Base-by-base conservation (phyloP, 1,140 invertebrate species). In the Acyrthosiphon pisum region DNA sequence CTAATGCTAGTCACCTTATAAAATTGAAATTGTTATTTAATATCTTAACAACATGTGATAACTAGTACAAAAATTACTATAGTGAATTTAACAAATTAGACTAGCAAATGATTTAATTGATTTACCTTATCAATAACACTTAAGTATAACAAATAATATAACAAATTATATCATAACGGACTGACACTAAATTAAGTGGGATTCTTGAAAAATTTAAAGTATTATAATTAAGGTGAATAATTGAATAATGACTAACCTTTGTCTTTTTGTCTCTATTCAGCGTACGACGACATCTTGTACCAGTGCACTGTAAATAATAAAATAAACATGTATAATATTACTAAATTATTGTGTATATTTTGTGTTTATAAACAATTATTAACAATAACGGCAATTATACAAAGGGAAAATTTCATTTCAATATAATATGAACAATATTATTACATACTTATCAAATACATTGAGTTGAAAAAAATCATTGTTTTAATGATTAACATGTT, bases 231-330 rank as follows among this genome's bases (percentile, higher is more conserved):
- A 60, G 9, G 76, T 23, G 0, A 83, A 41, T 41, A 18, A 26
- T 60, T 35, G n/a, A 35, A 50, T 41, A 41, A 26, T 35, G 26
- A 84, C 91, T 50, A 37, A 84, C 91, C 91, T 93, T 93, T 30
- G 76, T 7, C 14, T 84, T 93, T 56, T 93, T 93, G 2, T 84
- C 76, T 30, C 35, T 93, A 18, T 37, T 84, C 48, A 84, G 46
- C 18, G 48, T 93, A 35, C 91, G 68, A 41, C 91, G 68, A 60
- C 91, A 93, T 84, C 91, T 84, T 18, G 76, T 41, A 35, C 91
- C 91, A 18, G 91, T 50, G 26, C 91, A 93, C 91, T 93, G 76
- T 26, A 84, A 93, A 93, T 9, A 84, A 50, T 14, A 93, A 93
- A 53, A 83, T 41, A 30, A 8, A 76, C 30, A 53, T 56, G 50